These are phyloP conservation scores for Netelia melanura DNA, from an alignment of 2,888 invertebrate genomes.

Conservation along the genomic window DNA sequence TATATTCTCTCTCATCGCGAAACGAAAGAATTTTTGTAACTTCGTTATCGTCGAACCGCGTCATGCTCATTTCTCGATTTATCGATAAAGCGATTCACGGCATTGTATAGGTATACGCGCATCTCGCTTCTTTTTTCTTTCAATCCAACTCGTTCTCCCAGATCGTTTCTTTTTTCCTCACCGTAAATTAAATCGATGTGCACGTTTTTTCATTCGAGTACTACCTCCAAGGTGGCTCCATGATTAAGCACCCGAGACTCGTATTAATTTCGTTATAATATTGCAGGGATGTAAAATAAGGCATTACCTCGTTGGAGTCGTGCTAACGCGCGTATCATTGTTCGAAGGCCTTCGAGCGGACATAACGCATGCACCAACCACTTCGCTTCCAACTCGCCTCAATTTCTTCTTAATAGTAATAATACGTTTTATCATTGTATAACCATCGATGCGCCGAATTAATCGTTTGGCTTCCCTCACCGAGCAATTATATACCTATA, in stretches of 20 bases:
- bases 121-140: neutral
- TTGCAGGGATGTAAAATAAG: conserved; percentile 44
- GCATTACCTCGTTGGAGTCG: neutral
- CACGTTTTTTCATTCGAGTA: conserved; percentile 23
- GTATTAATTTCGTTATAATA: conserved; percentile 49
- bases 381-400: neutral
- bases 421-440: conserved; percentile 37
- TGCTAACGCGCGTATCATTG: conserved; percentile 5
- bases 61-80: neutral
- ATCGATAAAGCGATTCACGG: neutral
- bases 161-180: neutral
- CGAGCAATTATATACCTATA: conserved; percentile 35
- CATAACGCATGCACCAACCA: neutral
- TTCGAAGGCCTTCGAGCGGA: neutral
- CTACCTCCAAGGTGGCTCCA: conserved; percentile 28
- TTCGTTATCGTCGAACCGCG: neutral
- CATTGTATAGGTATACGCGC: neutral
- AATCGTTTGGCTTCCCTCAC: conserved; percentile 36
- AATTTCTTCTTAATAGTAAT: conserved; percentile 38
- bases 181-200: conserved; percentile 10
- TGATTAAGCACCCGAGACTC: conserved; percentile 40
- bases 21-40: neutral
- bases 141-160: neutral
- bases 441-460: conserved; percentile 53
- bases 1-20: neutral